Conservation (phyloP, 2,113 vertebrate species). For the Procapra przewalskii region DNA sequence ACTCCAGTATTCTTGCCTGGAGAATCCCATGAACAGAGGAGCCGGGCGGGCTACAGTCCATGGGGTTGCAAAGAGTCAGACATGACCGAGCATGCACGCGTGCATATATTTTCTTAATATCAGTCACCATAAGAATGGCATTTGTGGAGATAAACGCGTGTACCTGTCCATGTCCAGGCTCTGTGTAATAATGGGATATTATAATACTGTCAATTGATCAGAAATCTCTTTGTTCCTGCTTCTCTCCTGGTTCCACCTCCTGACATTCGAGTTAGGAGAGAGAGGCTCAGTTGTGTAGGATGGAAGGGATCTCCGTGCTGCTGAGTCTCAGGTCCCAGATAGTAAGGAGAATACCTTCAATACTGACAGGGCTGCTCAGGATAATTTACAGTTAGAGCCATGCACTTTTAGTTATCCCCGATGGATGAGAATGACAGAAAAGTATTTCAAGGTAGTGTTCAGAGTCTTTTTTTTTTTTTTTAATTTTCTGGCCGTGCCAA, state of each 20-base stretch:
- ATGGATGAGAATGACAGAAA: neutral
- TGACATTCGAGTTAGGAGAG: neutral
- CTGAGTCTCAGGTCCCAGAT: neutral
- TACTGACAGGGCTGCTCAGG: neutral
- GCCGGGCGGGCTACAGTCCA: neutral
- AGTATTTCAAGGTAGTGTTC: neutral
- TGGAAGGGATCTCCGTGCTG: neutral
- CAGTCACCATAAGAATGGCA: neutral
- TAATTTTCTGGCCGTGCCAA: neutral
- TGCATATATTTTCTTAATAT: neutral
- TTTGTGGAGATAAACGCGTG: neutral
- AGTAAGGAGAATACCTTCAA: neutral
- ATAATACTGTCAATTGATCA: neutral
- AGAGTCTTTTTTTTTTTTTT: neutral
- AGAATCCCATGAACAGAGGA: neutral
- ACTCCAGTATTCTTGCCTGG: neutral
- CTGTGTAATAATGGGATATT: no score
- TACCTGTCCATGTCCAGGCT: rapidly evolving
- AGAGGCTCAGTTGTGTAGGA: neutral
- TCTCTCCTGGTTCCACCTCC: neutral
- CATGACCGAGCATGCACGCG: rapidly evolving
- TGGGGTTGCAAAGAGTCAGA: neutral
- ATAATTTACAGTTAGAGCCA: neutral
- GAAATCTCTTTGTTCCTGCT: neutral
- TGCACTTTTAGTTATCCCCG: neutral